Evolutionary conservation across 2,797 vertebrate species (phyloP).

Genomic region (Mormyrus hasselquistii): DNA sequence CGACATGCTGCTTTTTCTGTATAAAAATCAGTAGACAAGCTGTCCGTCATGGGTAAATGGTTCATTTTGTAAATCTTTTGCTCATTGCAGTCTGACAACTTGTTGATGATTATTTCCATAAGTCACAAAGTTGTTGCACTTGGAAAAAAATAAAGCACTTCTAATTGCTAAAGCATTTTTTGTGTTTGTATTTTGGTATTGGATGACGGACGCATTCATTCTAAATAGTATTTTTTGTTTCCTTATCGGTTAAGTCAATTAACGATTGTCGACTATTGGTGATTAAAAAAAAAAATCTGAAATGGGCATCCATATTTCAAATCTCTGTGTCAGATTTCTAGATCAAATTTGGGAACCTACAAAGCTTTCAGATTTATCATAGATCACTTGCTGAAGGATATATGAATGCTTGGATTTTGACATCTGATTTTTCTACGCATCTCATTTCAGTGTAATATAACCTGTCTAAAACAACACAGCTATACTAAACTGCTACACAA

Average conservation of each 20-base stretch:
- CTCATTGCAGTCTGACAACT: neutral
- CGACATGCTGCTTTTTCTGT: neutral
- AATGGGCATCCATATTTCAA: neutral
- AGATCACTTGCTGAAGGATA: neutral
- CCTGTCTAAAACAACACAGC: neutral
- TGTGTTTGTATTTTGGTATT: neutral
- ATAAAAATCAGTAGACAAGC: neutral
- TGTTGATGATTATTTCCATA: neutral
- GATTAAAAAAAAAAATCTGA: neutral
- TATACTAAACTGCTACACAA: neutral
- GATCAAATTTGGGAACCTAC: neutral
- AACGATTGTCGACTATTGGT: neutral
- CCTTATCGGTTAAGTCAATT: neutral
- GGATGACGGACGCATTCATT: neutral
- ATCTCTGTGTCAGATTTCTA: neutral
- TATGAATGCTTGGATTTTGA: neutral
- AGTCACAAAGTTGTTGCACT: neutral
- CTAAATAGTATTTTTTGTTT: neutral
- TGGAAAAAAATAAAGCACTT: neutral
- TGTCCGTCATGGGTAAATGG: neutral
- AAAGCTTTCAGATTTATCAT: neutral
- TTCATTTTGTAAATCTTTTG: neutral
- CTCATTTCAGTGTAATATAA: neutral
- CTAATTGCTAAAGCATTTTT: neutral
- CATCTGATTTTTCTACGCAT: neutral